Percentiles rank a stretch among this genome's conserved stretches.
These are phyloP conservation scores for Cromileptes altivelis DNA, from an alignment of 2,113 vertebrate genomes.

Conservation along the genomic window DNA sequence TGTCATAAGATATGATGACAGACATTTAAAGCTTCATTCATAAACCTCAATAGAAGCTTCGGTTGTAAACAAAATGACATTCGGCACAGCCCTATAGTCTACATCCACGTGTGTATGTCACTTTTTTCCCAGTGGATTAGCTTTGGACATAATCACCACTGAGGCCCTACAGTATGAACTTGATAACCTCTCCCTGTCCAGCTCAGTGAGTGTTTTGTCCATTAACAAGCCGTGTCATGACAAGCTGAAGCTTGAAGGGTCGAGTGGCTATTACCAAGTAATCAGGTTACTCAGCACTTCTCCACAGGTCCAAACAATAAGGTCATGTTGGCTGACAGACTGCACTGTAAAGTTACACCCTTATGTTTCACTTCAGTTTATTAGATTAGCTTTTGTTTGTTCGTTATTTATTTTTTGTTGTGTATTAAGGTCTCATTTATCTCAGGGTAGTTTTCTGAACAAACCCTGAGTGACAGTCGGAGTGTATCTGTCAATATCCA, in stretches of 20 bases:
- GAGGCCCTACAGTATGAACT: conserved; percentile 12
- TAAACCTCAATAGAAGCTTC: no score
- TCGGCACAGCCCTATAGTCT: neutral
- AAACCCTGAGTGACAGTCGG: neutral
- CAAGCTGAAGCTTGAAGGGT: conserved; percentile 17
- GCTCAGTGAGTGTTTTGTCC: conserved; percentile 27
- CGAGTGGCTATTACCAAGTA: conserved; percentile 32
- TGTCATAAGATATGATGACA: no score
- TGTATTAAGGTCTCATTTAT: conserved; percentile 14
- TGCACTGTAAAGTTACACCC: conserved; percentile 11
- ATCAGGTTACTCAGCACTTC: conserved; percentile 51
- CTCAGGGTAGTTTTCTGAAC: neutral
- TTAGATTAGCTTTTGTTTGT: conserved; percentile 1
- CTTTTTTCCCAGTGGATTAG: neutral
- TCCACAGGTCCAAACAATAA: conserved; percentile 31
- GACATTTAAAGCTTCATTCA: no score
- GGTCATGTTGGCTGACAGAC: conserved; percentile 4
- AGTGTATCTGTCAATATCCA: neutral
- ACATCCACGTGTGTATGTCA: neutral
- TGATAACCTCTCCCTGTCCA: conserved; percentile 16
- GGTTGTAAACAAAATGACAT: no score
- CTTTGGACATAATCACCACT: neutral
- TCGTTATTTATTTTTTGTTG: neutral
- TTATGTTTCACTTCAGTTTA: conserved; percentile 1
- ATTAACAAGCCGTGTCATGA: conserved; percentile 32